phyloP scores from a whole-genome alignment of 2,888 invertebrate species.

The Nephrocerus scutellatus region DNA sequence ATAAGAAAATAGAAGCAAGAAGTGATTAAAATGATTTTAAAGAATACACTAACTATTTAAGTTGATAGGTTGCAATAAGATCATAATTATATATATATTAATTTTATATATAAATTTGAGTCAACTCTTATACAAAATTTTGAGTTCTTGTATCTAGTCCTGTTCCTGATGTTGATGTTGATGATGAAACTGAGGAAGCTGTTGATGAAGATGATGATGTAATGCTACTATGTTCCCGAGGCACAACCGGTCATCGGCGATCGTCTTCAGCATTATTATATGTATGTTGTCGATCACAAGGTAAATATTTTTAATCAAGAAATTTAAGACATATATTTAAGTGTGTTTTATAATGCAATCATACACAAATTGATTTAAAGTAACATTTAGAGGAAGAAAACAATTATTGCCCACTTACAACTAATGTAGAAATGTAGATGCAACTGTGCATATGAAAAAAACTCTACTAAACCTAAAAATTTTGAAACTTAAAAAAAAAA shows the following conservation, averaged over 20 bases:
- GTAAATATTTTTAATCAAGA: background rate
- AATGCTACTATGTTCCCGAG: constrained; percentile 37
- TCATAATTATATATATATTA: background rate
- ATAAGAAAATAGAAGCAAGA: too few species aligned
- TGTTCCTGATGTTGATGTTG: constrained; percentile 27
- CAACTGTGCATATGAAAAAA: too few species aligned
- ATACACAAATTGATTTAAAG: too few species aligned
- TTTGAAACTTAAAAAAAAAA: background rate
- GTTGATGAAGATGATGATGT: constrained; percentile 36
- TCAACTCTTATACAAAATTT: constrained; percentile 23
- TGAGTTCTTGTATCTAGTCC: constrained; percentile 25
- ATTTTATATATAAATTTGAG: constrained; percentile 2
- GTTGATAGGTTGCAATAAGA: too few species aligned
- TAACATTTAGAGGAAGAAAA: too few species aligned
- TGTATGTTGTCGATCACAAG: too few species aligned
- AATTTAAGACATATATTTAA: background rate
- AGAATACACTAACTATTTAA: too few species aligned
- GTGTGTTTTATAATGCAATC: constrained; percentile 7
- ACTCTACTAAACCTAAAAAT: background rate
- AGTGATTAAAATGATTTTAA: too few species aligned
- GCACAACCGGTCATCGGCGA: constrained; percentile 48
- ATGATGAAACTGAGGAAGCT: constrained; percentile 34
- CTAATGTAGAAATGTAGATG: too few species aligned
- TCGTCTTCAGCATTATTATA: constrained; percentile 34
- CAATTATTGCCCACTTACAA: too few species aligned